Evolutionary conservation across 23 tunicate genomes (phyloP).

Genomic region (Ciona savignyi): DNA sequence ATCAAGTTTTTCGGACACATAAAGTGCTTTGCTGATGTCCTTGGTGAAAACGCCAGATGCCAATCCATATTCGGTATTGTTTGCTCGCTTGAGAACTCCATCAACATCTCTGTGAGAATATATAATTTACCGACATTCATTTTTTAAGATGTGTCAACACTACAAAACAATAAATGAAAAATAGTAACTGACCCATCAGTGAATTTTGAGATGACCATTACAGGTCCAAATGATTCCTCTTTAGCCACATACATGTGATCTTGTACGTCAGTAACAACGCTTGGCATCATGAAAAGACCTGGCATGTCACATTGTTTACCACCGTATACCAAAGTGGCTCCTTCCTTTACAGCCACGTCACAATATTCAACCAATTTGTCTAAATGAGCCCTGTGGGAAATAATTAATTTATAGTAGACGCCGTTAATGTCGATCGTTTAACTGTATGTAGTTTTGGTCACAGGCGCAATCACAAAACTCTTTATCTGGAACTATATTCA

Average conservation of each 20-base stretch:
- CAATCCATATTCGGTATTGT: slow-evolving; percentile 78
- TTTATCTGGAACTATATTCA: no score
- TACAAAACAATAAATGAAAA: no score
- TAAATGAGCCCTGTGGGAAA: slow-evolving; percentile 59
- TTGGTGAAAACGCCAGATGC: slow-evolving; percentile 95
- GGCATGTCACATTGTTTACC: slow-evolving; percentile 86
- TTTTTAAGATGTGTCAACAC: no score
- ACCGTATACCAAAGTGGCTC: slow-evolving; percentile 80
- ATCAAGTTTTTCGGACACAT: slow-evolving; percentile 83
- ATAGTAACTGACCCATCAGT: slow-evolving; percentile 84
- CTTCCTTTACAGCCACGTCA: slow-evolving; percentile 77
- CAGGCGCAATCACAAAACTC: no score
- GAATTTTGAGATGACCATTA: slow-evolving; percentile 88
- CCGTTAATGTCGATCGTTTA: no score
- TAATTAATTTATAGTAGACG: no score
- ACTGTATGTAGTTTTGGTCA: no score
- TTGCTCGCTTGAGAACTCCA: slow-evolving; percentile 87
- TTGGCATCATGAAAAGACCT: slow-evolving; percentile 82
- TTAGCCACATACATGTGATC: slow-evolving; percentile 94
- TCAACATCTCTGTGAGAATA: slow-evolving; percentile 66
- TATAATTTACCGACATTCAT: no score
- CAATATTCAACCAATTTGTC: slow-evolving; percentile 85
- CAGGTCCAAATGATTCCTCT: slow-evolving; percentile 95
- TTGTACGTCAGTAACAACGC: slow-evolving; percentile 72
- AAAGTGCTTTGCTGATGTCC: slow-evolving; percentile 87